Conservation (phyloP, 2,113 vertebrate genomes). For the Turnix velox region DNA sequence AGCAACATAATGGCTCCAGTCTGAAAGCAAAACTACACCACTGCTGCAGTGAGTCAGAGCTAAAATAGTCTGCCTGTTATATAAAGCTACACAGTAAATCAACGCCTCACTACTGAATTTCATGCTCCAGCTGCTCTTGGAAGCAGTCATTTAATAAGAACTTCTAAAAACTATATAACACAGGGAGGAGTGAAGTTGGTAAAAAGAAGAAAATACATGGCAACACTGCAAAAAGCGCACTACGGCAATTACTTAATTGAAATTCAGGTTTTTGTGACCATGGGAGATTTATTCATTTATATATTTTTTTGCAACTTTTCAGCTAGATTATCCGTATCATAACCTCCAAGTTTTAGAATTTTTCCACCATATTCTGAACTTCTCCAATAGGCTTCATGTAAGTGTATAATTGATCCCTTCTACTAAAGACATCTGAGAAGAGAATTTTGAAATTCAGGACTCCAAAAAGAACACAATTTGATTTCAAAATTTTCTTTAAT, state of each 20-base stretch:
- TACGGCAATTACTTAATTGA: not conserved
- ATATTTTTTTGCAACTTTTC: not conserved
- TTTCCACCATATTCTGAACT: not conserved
- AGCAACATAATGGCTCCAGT: not conserved
- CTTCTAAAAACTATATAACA: not conserved
- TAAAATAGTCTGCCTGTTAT: slow-evolving; percentile 53
- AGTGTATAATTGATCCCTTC: fast-evolving
- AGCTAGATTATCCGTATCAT: not conserved
- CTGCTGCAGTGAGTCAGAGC: not conserved
- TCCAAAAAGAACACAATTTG: not conserved
- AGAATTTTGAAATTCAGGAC: not conserved
- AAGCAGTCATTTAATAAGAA: not conserved
- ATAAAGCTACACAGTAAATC: slow-evolving; percentile 47
- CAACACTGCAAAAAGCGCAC: not conserved
- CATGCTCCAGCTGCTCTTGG: slow-evolving; percentile 24
- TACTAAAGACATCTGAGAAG: not conserved
- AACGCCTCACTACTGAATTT: slow-evolving; percentile 25
- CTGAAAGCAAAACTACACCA: not conserved
- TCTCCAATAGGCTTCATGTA: not conserved
- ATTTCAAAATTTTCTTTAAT: not conserved
- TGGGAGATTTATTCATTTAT: not conserved
- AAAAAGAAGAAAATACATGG: not conserved
- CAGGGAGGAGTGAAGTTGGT: not conserved
- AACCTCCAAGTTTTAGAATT: too few relatives aligned
- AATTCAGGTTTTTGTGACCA: not conserved